Evolutionary conservation across 2,113 vertebrate species (phyloP).

Genomic region (Thermophis baileyi): DNA sequence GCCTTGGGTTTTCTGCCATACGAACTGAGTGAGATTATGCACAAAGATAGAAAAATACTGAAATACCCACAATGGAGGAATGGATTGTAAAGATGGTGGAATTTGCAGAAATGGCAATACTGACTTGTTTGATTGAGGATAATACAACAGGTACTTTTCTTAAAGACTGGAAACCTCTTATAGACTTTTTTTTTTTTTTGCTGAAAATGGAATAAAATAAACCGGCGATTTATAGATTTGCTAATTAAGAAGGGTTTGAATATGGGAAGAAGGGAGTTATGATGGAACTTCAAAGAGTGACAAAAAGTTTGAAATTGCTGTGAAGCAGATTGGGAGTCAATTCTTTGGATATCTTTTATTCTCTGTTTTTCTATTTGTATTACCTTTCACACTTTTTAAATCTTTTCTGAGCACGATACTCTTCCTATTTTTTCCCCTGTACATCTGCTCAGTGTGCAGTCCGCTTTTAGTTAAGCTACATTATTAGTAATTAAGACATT

Average conservation of each 20-base stretch:
- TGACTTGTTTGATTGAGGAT: background rate
- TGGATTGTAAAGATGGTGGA: background rate
- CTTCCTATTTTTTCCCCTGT: background rate
- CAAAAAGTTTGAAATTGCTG: background rate
- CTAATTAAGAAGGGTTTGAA: background rate
- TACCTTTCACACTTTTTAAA: background rate
- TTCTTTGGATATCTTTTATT: background rate
- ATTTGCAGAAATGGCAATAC: background rate
- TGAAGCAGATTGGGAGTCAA: background rate
- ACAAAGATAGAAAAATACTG: background rate
- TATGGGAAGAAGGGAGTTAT: background rate
- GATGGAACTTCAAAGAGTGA: background rate
- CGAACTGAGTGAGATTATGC: background rate
- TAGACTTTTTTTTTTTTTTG: background rate
- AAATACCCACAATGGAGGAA: background rate
- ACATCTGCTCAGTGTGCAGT: background rate
- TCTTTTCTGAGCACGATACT: background rate
- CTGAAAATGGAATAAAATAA: background rate
- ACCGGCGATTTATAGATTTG: background rate
- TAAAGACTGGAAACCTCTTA: background rate
- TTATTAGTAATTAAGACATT: no score
- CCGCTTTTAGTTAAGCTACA: no score
- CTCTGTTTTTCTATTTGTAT: background rate
- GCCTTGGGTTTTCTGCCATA: background rate
- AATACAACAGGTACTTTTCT: background rate